Evolutionary conservation across 2,888 invertebrate species (phyloP), one percentile per base, ranked within the genome.

Genomic region (Drosophila austrosaltans): DNA sequence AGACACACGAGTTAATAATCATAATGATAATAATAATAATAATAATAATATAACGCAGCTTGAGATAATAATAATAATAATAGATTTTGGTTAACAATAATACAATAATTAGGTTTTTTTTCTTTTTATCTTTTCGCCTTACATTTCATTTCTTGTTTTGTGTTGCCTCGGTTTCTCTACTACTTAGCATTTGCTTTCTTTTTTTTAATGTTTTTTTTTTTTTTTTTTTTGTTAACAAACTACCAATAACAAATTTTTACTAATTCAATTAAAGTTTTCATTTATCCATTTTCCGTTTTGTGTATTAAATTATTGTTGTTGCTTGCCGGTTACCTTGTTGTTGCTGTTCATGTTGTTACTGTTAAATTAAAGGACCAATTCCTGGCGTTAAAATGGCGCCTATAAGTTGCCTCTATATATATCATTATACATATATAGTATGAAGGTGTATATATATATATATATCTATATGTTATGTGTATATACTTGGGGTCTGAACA

Each of bases 1-100:
- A 87, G 77, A 85, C 76, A 83, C 83, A 85, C 84, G 87, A 86
- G 83, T 86, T 87, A 75, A 81, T 80, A 69, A 78, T 78, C 64
- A 77, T 76, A 62, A 76, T 77, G 25, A 48, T 25, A 66, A 78
- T 79, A 65, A 84, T 84, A 82, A 84, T 84, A 82, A 84, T 16
- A 16, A 16, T 82, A 83, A 83, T 83, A 83, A 83, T 83, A 83
- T 86, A 86, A 86, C 86, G 86, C 86, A 86, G 86, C 86, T 81
- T 87, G 84, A 76, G 77, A 77, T 77, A 77, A 77, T 72, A 79
- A 63, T 66, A 66, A 70, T 72, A 75, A 77, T 69, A 81, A 79
- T 76, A 81, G 72, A 74, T 75, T 79, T 75, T 75, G 90, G 83
- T 89, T 90, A 90, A 90, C 90, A 90, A 90, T 90, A 90, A 86